These are phyloP conservation scores for Xanthia icteritia DNA, from an alignment of 2,888 invertebrate genomes.

Conservation along the genomic window DNA sequence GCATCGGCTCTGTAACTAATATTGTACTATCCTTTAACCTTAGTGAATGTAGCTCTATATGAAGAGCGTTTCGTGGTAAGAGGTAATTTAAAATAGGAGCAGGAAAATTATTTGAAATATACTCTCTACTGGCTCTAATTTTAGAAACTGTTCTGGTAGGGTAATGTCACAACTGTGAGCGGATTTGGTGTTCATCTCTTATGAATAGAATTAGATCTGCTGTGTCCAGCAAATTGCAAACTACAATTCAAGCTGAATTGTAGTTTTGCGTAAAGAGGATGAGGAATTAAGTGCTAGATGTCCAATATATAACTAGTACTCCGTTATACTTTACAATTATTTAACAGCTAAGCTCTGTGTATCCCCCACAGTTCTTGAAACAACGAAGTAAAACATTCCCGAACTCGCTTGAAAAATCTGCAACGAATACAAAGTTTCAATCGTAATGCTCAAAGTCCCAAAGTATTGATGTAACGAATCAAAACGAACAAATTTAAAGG, in stretches of 20 bases:
- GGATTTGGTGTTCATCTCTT: conserved; percentile 7
- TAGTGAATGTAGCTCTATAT: conserved; percentile 45
- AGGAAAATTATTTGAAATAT: conserved; percentile 25
- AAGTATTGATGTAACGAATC: conserved; percentile 66
- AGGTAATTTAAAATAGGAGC: conserved; percentile 20
- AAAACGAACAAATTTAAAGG: conserved; percentile 67
- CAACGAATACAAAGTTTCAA: conserved; percentile 46
- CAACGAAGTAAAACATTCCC: conserved; percentile 21
- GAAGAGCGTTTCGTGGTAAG: conserved; percentile 22
- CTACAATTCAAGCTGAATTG: background rate
- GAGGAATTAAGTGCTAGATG: background rate
- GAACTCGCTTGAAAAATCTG: conserved; percentile 51
- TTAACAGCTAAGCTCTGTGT: background rate
- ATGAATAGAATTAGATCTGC: background rate
- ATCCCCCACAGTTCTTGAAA: conserved; percentile 5
- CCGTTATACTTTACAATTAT: background rate
- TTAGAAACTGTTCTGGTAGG: background rate
- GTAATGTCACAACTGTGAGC: background rate
- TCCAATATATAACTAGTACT: background rate
- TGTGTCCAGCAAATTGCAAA: background rate
- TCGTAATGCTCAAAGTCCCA: conserved; percentile 54
- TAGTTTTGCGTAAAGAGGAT: background rate
- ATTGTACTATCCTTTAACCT: conserved; percentile 44
- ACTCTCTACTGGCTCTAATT: conserved; percentile 17
- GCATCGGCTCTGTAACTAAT: conserved; percentile 50